These are phyloP conservation scores for Blera fallax DNA, from an alignment of 2,888 invertebrate genomes.

Conservation along the genomic window DNA sequence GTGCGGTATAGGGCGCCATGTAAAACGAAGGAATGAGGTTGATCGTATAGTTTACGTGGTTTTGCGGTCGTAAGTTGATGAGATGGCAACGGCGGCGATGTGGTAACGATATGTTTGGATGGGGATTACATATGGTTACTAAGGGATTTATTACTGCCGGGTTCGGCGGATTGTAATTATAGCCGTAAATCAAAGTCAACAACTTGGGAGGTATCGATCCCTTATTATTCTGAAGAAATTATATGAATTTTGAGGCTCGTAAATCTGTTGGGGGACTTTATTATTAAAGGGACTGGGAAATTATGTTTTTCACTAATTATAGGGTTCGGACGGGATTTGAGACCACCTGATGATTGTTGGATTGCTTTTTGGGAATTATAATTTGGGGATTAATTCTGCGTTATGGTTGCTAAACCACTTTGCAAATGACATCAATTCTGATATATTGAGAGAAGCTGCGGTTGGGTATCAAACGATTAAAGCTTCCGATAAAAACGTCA, in stretches of 20 bases:
- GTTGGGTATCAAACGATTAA: too few relatives aligned
- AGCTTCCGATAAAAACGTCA: too few relatives aligned
- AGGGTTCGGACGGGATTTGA: not conserved
- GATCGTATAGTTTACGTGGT: conserved; percentile 17
- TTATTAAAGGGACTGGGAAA: not conserved
- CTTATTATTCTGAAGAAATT: not conserved
- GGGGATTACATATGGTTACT: conserved; percentile 14
- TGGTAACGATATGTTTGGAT: conserved; percentile 18
- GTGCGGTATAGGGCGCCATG: conserved; percentile 2
- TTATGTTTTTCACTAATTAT: not conserved
- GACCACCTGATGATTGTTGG: not conserved
- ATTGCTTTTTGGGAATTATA: too few relatives aligned
- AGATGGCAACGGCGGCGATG: conserved; percentile 2
- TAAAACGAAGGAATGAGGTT: not conserved
- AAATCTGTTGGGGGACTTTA: not conserved
- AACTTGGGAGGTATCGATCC: conserved; percentile 32
- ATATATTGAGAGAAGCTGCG: too few relatives aligned
- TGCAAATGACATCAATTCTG: too few relatives aligned
- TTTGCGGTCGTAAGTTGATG: conserved; percentile 24
- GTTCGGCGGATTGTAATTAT: conserved; percentile 29
- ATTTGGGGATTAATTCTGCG: not conserved
- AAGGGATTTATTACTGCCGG: conserved; percentile 30
- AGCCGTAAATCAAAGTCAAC: conserved; percentile 52
- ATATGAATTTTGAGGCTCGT: not conserved
- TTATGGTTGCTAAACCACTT: not conserved